Percentiles rank a stretch among this genome's conserved stretches.
These are phyloP conservation scores for Brachionus rotundiformis DNA, from an alignment of 1,140 invertebrate species.

Conservation along the genomic window DNA sequence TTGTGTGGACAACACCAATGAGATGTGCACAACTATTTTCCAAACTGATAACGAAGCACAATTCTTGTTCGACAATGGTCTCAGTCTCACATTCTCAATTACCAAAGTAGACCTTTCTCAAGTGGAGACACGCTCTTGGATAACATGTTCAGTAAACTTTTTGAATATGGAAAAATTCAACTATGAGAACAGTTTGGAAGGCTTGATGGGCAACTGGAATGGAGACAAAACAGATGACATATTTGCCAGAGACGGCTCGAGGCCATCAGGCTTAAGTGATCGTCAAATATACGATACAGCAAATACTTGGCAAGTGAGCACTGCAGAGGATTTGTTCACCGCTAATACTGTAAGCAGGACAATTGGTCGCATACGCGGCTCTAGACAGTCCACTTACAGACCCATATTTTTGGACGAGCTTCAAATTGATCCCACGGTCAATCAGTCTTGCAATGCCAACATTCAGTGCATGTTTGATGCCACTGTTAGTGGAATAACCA, in stretches of 20 bases:
- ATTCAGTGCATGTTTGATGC: background rate
- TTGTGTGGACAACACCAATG: background rate
- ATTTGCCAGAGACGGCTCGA: background rate
- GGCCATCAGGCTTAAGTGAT: background rate
- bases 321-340: background rate
- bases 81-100: background rate
- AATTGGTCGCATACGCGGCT: constrained; percentile 16
- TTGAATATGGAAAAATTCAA: background rate
- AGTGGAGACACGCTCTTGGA: constrained; percentile 8
- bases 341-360: background rate
- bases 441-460: background rate
- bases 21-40: constrained; percentile 1
- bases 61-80: constrained; percentile 36
- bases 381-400: background rate
- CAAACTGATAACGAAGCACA: background rate
- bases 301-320: background rate
- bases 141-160: background rate
- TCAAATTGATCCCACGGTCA: background rate
- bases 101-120: background rate
- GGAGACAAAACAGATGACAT: background rate
- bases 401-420: background rate
- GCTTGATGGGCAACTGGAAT: constrained; percentile 39
- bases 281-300: background rate
- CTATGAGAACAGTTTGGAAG: background rate
- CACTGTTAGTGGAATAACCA: background rate